Percentiles rank a stretch among this genome's conserved stretches.
phyloP scores from a whole-genome alignment of 2,113 vertebrate species.

The Cyanoderma ruficeps region DNA sequence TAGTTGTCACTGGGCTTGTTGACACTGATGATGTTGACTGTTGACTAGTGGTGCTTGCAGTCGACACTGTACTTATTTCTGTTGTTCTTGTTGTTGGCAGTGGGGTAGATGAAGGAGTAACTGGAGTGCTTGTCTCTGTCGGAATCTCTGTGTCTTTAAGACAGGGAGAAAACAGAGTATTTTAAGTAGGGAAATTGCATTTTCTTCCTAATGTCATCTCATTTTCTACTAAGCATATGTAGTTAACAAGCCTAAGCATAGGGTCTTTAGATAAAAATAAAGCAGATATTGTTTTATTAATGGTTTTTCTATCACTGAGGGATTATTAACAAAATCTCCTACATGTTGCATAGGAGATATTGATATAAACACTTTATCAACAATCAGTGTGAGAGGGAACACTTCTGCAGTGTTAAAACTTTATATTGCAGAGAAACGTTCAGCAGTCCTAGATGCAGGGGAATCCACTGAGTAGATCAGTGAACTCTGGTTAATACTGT shows the following conservation, averaged over 20 bases:
- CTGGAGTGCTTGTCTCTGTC: accelerated
- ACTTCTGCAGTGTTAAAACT: not conserved
- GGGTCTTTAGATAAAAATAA: not conserved
- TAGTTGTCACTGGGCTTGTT: not conserved
- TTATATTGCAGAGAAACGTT: not conserved
- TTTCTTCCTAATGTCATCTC: not conserved
- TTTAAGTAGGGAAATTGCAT: not conserved
- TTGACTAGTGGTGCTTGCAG: not conserved
- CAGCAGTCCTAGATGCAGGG: not conserved
- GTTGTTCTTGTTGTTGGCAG: not conserved
- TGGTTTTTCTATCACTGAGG: not conserved
- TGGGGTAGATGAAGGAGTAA: not conserved
- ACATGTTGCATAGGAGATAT: not conserved
- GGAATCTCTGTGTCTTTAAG: not conserved
- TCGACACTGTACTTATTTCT: not conserved
- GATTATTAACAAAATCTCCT: not conserved
- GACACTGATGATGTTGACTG: not conserved
- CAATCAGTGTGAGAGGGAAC: not conserved
- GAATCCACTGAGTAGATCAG: not conserved
- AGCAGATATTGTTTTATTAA: not conserved
- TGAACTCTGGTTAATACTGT: not conserved
- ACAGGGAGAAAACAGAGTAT: not conserved
- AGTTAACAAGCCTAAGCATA: not conserved
- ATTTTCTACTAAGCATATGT: not conserved
- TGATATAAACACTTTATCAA: not conserved